Conservation (phyloP, 2,888 invertebrate genomes). For the Linyphia triangularis region DNA sequence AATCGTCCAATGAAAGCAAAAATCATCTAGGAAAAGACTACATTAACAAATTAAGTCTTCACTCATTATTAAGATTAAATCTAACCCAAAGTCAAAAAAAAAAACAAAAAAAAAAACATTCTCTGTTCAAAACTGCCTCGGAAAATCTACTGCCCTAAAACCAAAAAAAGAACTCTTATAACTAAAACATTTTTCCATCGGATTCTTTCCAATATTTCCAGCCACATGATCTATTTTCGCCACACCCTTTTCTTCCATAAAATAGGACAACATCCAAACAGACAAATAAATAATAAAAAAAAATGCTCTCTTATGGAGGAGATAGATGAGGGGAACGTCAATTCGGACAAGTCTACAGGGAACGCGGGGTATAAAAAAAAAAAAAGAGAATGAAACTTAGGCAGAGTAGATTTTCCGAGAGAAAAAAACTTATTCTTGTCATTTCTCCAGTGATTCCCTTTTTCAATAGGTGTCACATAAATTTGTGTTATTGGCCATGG, state of each 20-base stretch:
- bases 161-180: too few relatives aligned
- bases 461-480: constrained; percentile 51
- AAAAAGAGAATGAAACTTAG: neutral
- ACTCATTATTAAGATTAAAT: neutral
- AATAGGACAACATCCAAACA: neutral
- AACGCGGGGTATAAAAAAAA: too few relatives aligned
- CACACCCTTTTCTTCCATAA: neutral
- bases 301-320: constrained; percentile 5
- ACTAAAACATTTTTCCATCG: neutral
- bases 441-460: constrained; percentile 9
- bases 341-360: constrained; percentile 51
- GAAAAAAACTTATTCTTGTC: constrained; percentile 9
- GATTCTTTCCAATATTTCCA: neutral
- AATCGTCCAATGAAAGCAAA: neutral
- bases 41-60: neutral
- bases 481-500: constrained; percentile 16
- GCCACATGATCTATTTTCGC: constrained; percentile 10
- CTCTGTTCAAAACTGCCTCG: too few relatives aligned
- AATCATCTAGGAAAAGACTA: neutral
- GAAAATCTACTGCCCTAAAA: too few relatives aligned
- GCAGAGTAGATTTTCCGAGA: constrained; percentile 22
- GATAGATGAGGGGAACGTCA: constrained; percentile 45
- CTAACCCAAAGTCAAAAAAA: neutral
- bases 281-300: constrained; percentile 12
- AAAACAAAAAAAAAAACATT: constrained; percentile 15